Percentiles rank a stretch among this genome's conserved stretches.
phyloP scores from a whole-genome alignment of 2,113 vertebrate genomes.

The Malurus elegans region DNA sequence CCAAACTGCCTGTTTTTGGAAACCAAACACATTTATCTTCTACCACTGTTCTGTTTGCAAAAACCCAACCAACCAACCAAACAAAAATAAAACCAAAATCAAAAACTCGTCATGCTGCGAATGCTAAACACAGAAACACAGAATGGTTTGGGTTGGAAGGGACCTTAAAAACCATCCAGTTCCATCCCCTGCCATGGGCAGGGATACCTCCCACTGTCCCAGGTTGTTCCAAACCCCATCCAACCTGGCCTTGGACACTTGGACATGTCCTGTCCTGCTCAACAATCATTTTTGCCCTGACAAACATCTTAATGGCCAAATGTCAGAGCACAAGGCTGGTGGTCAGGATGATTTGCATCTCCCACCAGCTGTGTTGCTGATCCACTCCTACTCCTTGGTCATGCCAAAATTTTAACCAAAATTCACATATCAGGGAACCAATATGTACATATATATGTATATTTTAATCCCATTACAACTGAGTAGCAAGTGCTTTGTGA shows the following conservation, averaged over 20 bases:
- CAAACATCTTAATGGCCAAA: neutral
- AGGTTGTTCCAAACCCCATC: neutral
- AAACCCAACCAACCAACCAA: neutral
- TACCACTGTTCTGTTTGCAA: neutral
- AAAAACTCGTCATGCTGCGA: rapidly evolving
- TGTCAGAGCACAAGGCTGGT: neutral
- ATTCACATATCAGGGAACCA: neutral
- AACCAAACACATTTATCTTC: neutral
- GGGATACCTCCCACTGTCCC: neutral
- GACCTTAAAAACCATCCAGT: neutral
- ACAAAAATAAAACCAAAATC: rapidly evolving
- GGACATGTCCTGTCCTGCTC: rapidly evolving
- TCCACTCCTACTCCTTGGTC: neutral
- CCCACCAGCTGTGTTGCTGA: neutral
- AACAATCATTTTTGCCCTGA: neutral
- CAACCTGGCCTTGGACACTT: neutral
- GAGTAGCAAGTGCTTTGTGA: neutral
- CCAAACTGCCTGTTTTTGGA: neutral
- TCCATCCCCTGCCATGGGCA: neutral
- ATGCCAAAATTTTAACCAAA: neutral
- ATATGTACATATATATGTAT: neutral
- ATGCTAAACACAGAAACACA: neutral
- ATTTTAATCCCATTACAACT: neutral
- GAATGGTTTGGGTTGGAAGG: neutral
- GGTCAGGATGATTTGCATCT: neutral